Percentiles rank a stretch among this genome's conserved stretches.
Evolutionary conservation across 2,888 invertebrate genomes (phyloP).

Genomic region (Dorcus hopei): DNA sequence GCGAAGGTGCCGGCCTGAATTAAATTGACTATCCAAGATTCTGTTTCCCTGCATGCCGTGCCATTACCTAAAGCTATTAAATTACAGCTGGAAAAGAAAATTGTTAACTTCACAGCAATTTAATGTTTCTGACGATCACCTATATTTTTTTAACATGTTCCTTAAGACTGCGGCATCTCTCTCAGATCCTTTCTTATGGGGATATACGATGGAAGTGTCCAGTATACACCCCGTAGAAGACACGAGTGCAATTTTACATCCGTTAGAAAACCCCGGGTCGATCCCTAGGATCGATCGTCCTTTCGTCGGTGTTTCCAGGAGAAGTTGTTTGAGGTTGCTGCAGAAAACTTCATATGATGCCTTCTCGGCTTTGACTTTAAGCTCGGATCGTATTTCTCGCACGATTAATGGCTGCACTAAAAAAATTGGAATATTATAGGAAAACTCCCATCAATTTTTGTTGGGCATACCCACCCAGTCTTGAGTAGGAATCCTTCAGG

Average conservation of each 20-base stretch:
- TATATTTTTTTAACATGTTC: conserved; percentile 56
- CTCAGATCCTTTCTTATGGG: conserved; percentile 52
- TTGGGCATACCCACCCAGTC: conserved; percentile 49
- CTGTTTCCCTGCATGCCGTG: conserved; percentile 85
- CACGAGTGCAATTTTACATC: conserved; percentile 85
- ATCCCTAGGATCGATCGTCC: conserved; percentile 78
- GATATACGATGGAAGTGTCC: conserved; percentile 67
- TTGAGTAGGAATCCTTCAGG: conserved; percentile 60
- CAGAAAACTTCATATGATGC: conserved; percentile 84
- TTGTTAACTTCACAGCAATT: neutral
- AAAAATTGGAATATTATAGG: conserved; percentile 30
- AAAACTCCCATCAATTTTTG: neutral
- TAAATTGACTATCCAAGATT: conserved; percentile 64
- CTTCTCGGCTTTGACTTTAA: conserved; percentile 73
- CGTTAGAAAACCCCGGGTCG: conserved; percentile 87
- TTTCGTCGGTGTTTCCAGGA: conserved; percentile 76
- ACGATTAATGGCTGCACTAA: conserved; percentile 64
- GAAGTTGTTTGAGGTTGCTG: conserved; percentile 76
- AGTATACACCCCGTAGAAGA: conserved; percentile 68
- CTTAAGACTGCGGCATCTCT: conserved; percentile 51
- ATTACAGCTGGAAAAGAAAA: conserved; percentile 59
- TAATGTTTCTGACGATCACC: neutral
- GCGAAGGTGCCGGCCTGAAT: conserved; percentile 58
- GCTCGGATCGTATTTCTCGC: conserved; percentile 67
- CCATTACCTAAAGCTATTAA: conserved; percentile 90